Evolutionary conservation across 2,888 invertebrate genomes (phyloP).

Genomic region (Calephelis perditalis): DNA sequence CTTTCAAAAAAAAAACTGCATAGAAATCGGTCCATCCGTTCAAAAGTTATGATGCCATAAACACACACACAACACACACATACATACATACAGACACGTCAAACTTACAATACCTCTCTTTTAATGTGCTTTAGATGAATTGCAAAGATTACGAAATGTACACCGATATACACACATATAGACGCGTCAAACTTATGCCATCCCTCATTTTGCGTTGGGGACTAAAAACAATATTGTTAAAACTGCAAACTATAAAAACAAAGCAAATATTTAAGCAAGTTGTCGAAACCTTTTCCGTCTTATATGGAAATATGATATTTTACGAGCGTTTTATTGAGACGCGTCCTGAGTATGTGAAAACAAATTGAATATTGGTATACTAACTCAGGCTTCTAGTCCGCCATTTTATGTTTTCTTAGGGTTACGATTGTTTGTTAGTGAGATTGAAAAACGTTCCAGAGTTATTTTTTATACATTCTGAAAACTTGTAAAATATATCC

Average conservation of each 20-base stretch:
- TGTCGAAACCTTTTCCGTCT: slow-evolving; percentile 3
- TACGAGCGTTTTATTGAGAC: not conserved
- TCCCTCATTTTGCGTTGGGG: no score
- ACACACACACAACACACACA: no score
- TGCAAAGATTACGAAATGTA: no score
- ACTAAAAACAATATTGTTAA: not conserved
- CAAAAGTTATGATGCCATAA: not conserved
- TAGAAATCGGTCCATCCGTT: no score
- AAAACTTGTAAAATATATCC: no score
- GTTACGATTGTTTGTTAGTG: not conserved
- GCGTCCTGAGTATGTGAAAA: slow-evolving; percentile 2
- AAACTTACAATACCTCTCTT: no score
- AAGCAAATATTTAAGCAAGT: not conserved
- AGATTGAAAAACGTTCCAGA: not conserved
- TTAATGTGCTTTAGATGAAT: no score
- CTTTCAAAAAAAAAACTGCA: no score
- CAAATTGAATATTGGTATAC: slow-evolving; percentile 1
- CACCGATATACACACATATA: no score
- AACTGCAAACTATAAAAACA: not conserved
- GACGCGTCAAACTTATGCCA: no score
- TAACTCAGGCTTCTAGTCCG: not conserved
- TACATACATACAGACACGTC: no score
- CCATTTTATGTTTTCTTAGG: slow-evolving; percentile 1
- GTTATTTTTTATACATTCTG: no score
- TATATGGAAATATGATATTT: slow-evolving; percentile 5